Evolutionary conservation across 2,113 vertebrate genomes (phyloP).

Genomic region (Dasyprocta punctata): DNA sequence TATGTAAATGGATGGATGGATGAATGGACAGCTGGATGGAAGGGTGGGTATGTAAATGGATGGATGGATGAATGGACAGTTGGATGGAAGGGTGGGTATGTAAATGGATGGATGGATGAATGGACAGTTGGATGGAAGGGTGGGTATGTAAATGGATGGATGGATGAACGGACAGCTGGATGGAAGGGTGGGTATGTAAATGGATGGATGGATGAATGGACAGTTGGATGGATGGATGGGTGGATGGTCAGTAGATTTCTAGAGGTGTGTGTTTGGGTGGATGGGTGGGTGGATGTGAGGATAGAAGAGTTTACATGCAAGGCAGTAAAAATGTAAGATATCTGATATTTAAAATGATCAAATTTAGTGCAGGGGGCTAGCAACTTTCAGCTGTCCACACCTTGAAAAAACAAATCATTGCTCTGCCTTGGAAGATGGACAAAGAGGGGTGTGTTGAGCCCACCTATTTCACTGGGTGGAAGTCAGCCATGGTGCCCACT

Average conservation of each 20-base stretch:
- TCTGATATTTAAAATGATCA: neutral
- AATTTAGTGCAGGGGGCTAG: neutral
- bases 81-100: no score
- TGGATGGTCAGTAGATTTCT: no score
- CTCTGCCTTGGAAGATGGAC: neutral
- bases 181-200: neutral
- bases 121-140: neutral
- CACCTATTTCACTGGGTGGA: neutral
- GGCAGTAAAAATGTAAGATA: neutral
- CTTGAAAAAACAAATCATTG: neutral
- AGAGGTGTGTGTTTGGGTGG: no score
- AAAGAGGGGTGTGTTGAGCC: neutral
- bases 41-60: neutral
- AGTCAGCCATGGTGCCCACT: fast-evolving
- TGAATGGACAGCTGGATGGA: neutral
- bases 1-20: neutral
- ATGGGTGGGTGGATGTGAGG: neutral
- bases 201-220: neutral
- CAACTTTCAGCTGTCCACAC: neutral
- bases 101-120: neutral
- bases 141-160: neutral
- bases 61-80: neutral
- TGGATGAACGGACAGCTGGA: neutral
- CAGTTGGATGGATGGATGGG: neutral
- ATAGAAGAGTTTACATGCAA: neutral